A percentile compares a stretch with the other conserved stretches of the same genome.
Evolutionary conservation across 1,140 invertebrate genomes (phyloP).

Genomic region (Bombus impatiens): DNA sequence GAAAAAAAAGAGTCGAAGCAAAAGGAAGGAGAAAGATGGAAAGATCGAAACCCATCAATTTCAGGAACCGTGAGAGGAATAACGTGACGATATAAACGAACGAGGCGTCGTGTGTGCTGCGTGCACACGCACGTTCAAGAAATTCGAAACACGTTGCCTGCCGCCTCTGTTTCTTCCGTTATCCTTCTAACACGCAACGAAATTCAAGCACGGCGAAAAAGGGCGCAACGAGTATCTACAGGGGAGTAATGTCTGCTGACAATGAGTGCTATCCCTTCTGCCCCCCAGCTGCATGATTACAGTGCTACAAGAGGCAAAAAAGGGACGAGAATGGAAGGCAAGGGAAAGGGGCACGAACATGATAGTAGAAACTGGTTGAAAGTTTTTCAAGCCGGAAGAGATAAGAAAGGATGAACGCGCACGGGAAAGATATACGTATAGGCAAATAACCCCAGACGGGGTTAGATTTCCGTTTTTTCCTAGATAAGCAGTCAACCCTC

Average conservation of each 20-base stretch:
- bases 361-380: conserved; percentile 39
- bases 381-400: conserved; percentile 24
- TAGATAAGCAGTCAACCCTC: conserved; percentile 36
- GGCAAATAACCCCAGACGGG: background rate
- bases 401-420: conserved; percentile 26
- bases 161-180: conserved; percentile 30
- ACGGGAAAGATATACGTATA: background rate
- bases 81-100: background rate
- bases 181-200: conserved; percentile 24
- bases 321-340: background rate
- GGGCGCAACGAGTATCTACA: conserved; percentile 50
- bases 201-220: conserved; percentile 45
- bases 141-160: conserved; percentile 34
- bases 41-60: conserved; percentile 35
- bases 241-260: conserved; percentile 56
- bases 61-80: conserved; percentile 34
- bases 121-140: background rate
- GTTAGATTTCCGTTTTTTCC: conserved; percentile 3
- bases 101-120: no score
- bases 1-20: background rate
- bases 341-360: background rate
- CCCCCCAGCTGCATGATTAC: conserved; percentile 43
- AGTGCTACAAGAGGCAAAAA: conserved; percentile 27
- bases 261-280: conserved; percentile 50
- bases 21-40: no score